Percentiles rank a stretch among this genome's conserved stretches.
phyloP scores from a whole-genome alignment of 2,888 invertebrate species.

The Andrena camellia region DNA sequence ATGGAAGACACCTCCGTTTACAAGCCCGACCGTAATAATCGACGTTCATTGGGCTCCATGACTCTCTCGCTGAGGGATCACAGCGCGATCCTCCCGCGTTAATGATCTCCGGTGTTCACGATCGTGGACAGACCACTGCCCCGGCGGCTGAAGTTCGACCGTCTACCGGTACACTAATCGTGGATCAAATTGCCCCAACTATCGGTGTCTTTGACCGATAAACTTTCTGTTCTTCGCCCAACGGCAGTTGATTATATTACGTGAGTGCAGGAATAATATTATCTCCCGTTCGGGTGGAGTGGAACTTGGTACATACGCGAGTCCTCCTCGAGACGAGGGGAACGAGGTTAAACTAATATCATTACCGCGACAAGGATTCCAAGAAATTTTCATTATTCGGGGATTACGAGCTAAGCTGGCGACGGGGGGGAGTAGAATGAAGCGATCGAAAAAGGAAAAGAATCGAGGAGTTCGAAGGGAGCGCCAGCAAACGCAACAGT shows the following conservation, averaged over 20 bases:
- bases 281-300: no score
- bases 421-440: neutral
- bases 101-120: constrained; percentile 28
- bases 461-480: neutral
- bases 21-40: constrained; percentile 26
- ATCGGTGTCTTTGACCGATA: neutral
- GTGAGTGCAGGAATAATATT: no score
- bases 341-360: no score
- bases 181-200: neutral
- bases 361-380: no score
- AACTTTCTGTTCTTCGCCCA: neutral
- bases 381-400: neutral
- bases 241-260: no score
- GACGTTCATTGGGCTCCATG: constrained; percentile 35
- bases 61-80: neutral
- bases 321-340: no score
- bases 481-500: constrained; percentile 8
- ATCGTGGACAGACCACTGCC: constrained; percentile 7
- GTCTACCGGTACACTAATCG: neutral
- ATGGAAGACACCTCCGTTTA: constrained; percentile 53
- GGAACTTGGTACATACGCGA: no score
- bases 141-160: neutral
- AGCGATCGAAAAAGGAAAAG: neutral
- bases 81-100: constrained; percentile 13
- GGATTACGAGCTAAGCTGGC: neutral